Evolutionary conservation across 2,113 vertebrate genomes (phyloP), one percentile per base, ranked within the genome.

Genomic region (Silurus glanis): DNA sequence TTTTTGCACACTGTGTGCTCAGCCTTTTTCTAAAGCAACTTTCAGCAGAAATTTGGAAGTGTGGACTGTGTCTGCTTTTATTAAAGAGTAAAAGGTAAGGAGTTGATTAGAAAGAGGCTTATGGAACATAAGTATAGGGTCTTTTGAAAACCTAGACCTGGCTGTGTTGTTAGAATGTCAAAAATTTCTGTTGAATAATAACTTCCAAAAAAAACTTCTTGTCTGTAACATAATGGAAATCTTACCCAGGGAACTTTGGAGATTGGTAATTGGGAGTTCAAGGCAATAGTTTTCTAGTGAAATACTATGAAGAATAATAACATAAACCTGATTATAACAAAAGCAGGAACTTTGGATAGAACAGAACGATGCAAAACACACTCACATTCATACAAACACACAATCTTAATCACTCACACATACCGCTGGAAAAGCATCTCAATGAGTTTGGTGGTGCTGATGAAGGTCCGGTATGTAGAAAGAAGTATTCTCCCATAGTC

Each of bases 381-480:
- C 23, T 10, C n/a, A 75, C 16, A 62, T 25, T 53, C 37, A 66
- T 58, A 12, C 78, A 80, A 61, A 61, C 67, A 67, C 64, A 61
- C 67, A 67, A 56, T 45, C 9, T 12, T 61, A 6, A 9, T 25
- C 25, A 28, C 16, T 19, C 25, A 59, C 55, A 75, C 6, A 53
- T 83, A 95, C 95, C 94, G 94, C 67, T 92, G 93, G 78, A 97
- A 93, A 84, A 97, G 94, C 89, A 95, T 89, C 84, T 95, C 92
- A 71, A 97, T 92, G 56, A 98, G 94, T 2, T 88, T 85, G 0
- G 87, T 85, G 37, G 94, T 91, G 76, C 91, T 89, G 78, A 94
- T 94, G 62, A 97, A 98, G 45, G 96, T 94, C 49, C 92, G 94
- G 91, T 97, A 97, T 0, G 96, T 97, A 87, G 95, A 95, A 80